These are phyloP conservation scores for Hypsibius dujardini DNA, from an alignment of 1,140 invertebrate genomes.

Conservation along the genomic window DNA sequence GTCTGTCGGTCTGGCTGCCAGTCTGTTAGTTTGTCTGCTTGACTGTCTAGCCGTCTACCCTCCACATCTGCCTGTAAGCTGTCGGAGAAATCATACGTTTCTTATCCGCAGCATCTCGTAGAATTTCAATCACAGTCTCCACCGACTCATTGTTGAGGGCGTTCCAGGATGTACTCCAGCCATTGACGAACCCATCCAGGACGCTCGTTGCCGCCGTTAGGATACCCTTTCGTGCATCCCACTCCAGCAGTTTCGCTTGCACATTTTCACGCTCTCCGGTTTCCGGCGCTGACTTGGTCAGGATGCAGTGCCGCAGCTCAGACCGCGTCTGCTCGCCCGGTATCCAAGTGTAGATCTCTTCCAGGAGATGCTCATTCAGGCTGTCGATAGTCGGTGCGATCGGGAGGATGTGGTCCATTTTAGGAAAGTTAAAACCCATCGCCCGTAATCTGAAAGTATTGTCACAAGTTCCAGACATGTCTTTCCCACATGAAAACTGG, in stretches of 20 bases:
- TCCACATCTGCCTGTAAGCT: no score
- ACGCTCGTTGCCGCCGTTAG: not conserved
- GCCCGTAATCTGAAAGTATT: not conserved
- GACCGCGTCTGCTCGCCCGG: not conserved
- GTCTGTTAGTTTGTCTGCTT: no score
- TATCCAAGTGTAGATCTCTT: slow-evolving; percentile 8
- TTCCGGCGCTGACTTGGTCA: not conserved
- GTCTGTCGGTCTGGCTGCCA: no score
- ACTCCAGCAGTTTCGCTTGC: not conserved
- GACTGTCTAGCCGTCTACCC: no score
- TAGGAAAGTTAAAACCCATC: not conserved
- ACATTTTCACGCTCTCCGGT: not conserved
- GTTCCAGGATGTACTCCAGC: not conserved
- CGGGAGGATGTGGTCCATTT: not conserved
- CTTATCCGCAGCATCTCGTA: not conserved
- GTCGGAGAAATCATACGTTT: no score
- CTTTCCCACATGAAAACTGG: not conserved
- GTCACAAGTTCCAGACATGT: not conserved
- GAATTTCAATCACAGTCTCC: slow-evolving; percentile 7
- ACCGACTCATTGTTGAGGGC: not conserved
- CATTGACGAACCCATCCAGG: not conserved
- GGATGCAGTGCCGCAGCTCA: not conserved
- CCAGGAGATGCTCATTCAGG: slow-evolving; percentile 13
- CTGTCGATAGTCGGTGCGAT: not conserved
- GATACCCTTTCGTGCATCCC: not conserved